Evolutionary conservation across 2,888 invertebrate genomes (phyloP).

Genomic region (Polydrusus cervinus): DNA sequence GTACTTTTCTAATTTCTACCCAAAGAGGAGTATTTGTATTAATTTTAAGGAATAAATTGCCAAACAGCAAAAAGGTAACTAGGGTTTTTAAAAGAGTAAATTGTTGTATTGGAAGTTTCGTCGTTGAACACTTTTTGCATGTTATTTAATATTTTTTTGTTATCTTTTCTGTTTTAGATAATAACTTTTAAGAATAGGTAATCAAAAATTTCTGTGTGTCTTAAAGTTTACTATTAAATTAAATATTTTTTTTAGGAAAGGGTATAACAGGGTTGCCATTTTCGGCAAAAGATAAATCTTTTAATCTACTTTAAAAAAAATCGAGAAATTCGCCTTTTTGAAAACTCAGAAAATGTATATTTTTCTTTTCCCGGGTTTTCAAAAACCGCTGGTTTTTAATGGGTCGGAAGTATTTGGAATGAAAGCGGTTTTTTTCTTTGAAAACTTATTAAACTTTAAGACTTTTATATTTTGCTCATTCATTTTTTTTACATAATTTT

Average conservation of each 20-base stretch:
- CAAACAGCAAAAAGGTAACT: too few species aligned
- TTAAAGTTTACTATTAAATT: conserved; percentile 10
- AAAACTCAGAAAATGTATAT: background rate
- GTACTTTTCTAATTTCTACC: too few species aligned
- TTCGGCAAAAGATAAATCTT: background rate
- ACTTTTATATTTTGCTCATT: background rate
- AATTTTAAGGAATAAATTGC: too few species aligned
- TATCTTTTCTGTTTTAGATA: conserved; percentile 19
- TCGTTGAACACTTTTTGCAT: conserved; percentile 30
- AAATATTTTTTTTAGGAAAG: background rate
- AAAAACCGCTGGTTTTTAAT: too few species aligned
- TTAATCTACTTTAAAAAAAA: background rate
- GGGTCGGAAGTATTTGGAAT: too few species aligned
- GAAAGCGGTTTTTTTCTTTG: too few species aligned
- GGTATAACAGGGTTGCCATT: conserved; percentile 1
- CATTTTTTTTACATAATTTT: background rate
- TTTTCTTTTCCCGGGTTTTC: too few species aligned
- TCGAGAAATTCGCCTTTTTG: background rate
- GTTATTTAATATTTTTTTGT: background rate
- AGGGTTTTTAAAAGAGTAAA: too few species aligned
- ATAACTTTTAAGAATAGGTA: conserved; percentile 1
- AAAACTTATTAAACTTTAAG: conserved; percentile 8
- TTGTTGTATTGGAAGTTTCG: conserved; percentile 20
- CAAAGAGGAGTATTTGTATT: too few species aligned
- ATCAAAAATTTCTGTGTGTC: conserved; percentile 12